Base-by-base conservation (phyloP, 2,797 vertebrate species). In the Labeo calbasu region DNA sequence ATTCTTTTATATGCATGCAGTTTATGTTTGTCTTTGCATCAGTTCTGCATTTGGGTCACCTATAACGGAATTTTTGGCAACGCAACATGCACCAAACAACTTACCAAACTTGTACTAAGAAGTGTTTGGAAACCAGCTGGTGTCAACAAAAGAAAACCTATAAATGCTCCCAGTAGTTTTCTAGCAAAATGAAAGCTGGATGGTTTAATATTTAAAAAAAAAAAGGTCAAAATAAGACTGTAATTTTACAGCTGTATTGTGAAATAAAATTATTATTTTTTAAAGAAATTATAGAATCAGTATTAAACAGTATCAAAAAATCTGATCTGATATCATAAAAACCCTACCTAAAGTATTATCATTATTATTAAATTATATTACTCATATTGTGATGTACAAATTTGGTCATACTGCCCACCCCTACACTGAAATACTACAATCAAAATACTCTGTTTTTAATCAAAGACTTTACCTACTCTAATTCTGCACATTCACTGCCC, bases 401-500 rank as follows among this genome's bases (percentile, higher is more conserved):
- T 36, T 5, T 36, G 32, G 32, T 36, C 32, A 36, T 36, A 36
- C 32, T 36, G 2, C 32, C 32, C 32, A 36, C 32, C 32, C 32
- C 32, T 36, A 36, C 32, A 36, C 4, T 36, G 32, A 36, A 36
- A 36, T 36, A 36, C 5, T 36, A 36, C 32, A 36, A 36, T 36
- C 1, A 36, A 36, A 36, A 36, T 36, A 36, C 32, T 36, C 28
- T 2, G 9, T 53, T 72, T 51, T 19, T 51, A 28, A 21, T 48
- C 4, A 25, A 82, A 77, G 63, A 77, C 69, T 68, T 12, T 15
- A 73, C 9, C 76, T 72, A n/a, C 70, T 46, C 51, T 57, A 65
- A 19, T 55, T 53, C 77, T 46, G 11, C 9, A 46, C 43, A 46
- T 86, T 84, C 76, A 81, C 82, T 25, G 72, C 12, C 77, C 80